Conservation (phyloP, 1,140 invertebrate species). For the Heliconius hewitsoni region DNA sequence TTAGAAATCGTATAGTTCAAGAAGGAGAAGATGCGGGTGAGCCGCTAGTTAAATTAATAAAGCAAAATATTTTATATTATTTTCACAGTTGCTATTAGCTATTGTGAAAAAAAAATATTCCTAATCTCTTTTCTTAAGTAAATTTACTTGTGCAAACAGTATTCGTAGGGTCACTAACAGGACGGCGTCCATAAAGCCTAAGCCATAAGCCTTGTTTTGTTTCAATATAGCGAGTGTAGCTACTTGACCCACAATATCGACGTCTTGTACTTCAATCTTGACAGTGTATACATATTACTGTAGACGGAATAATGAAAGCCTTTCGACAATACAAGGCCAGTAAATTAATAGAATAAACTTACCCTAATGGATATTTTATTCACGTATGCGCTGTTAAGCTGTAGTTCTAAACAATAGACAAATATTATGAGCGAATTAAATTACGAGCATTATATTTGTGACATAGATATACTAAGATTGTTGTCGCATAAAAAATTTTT, state of each 20-base stretch:
- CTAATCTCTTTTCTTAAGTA: not conserved
- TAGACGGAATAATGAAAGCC: constrained; percentile 21
- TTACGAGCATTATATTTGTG: not conserved
- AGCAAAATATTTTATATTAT: not conserved
- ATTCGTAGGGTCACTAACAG: not conserved
- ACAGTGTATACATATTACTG: constrained; percentile 26
- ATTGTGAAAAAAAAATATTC: not conserved
- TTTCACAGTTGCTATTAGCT: too few relatives aligned
- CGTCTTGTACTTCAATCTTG: constrained; percentile 15
- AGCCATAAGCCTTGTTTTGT: constrained; percentile 30
- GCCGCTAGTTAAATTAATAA: not conserved
- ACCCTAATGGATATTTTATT: constrained; percentile 38
- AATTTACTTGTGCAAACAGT: not conserved
- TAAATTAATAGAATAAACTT: constrained; percentile 22
- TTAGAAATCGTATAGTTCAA: too few relatives aligned
- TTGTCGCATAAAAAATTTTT: too few relatives aligned
- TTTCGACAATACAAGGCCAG: constrained; percentile 21
- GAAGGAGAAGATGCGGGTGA: too few relatives aligned
- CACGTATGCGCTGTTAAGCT: constrained; percentile 27
- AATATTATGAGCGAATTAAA: constrained; percentile 24
- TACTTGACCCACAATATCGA: constrained; percentile 33
- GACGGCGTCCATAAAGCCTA: constrained; percentile 16
- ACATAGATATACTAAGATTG: not conserved
- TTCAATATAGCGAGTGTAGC: constrained; percentile 13
- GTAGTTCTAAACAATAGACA: constrained; percentile 22